Evolutionary conservation across 1,140 invertebrate genomes (phyloP).

Genomic region (Drosophila varians): DNA sequence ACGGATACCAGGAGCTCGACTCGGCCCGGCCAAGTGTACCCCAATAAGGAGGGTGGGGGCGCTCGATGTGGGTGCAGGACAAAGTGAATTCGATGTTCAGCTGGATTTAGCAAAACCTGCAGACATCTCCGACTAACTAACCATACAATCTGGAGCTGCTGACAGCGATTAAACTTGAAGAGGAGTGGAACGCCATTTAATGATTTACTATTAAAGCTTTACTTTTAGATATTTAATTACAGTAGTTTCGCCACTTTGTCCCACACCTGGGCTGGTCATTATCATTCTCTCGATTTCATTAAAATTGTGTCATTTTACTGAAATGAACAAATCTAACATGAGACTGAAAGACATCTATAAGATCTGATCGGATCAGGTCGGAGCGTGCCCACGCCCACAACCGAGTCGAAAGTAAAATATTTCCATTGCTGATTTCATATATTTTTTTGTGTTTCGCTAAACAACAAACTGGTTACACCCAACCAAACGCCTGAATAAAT

Average conservation of each 20-base stretch:
- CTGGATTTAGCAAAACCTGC: slow-evolving; percentile 26
- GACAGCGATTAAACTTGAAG: slow-evolving; percentile 41
- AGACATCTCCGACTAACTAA: slow-evolving; percentile 38
- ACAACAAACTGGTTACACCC: slow-evolving; percentile 67
- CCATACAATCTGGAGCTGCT: slow-evolving; percentile 45
- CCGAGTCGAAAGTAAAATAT: slow-evolving; percentile 19
- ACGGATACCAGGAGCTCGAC: slow-evolving; percentile 38
- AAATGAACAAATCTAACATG: slow-evolving; percentile 42
- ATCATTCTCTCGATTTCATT: slow-evolving; percentile 50
- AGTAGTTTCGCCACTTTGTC: slow-evolving; percentile 21
- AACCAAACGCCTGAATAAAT: slow-evolving; percentile 49
- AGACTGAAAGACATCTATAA: slow-evolving; percentile 7
- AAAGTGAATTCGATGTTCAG: slow-evolving; percentile 26
- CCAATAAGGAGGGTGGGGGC: not conserved
- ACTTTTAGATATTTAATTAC: too few relatives aligned
- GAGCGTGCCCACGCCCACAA: slow-evolving; percentile 70
- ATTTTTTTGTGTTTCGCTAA: slow-evolving; percentile 22
- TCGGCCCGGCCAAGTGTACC: slow-evolving; percentile 9
- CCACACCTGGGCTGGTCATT: slow-evolving; percentile 32
- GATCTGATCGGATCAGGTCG: slow-evolving; percentile 15
- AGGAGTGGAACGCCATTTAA: not conserved
- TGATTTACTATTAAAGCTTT: not conserved
- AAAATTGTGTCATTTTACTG: slow-evolving; percentile 67
- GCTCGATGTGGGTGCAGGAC: slow-evolving; percentile 34
- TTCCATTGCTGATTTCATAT: slow-evolving; percentile 67